Evolutionary conservation across 2,113 vertebrate species (phyloP).

Genomic region (Triplophysa dalaica): DNA sequence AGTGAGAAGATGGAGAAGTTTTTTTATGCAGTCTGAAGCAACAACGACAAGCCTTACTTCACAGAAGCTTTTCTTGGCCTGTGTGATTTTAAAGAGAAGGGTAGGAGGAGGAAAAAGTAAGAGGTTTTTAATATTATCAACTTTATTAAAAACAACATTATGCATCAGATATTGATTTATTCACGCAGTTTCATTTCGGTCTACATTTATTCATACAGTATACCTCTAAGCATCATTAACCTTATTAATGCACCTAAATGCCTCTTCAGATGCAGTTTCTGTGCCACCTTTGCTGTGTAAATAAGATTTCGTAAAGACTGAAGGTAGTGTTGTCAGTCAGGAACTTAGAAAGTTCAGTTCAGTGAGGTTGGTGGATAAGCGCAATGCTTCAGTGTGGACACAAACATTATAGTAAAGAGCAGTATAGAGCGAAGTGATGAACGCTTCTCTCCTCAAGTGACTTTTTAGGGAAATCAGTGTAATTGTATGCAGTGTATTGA

Average conservation of each 20-base stretch:
- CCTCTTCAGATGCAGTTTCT: too few relatives aligned
- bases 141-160: too few relatives aligned
- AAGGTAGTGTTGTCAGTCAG: background rate
- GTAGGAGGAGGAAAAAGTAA: too few relatives aligned
- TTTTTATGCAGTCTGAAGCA: background rate
- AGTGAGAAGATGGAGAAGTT: background rate
- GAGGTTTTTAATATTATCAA: too few relatives aligned
- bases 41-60: background rate
- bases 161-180: too few relatives aligned
- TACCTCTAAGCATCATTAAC: too few relatives aligned
- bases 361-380: background rate
- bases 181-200: too few relatives aligned
- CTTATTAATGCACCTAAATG: too few relatives aligned
- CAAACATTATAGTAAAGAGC: background rate
- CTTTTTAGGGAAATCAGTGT: constrained; percentile 16
- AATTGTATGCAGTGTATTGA: constrained; percentile 39
- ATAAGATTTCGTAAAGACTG: too few relatives aligned
- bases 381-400: background rate
- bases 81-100: too few relatives aligned
- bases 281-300: too few relatives aligned
- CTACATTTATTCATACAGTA: too few relatives aligned
- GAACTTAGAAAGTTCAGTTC: background rate
- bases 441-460: background rate
- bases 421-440: background rate
- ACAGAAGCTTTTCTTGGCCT: background rate